A percentile compares a stretch with the other conserved stretches of the same genome.
phyloP scores from a whole-genome alignment of 2,888 invertebrate species.

The Frankliniella intonsa region DNA sequence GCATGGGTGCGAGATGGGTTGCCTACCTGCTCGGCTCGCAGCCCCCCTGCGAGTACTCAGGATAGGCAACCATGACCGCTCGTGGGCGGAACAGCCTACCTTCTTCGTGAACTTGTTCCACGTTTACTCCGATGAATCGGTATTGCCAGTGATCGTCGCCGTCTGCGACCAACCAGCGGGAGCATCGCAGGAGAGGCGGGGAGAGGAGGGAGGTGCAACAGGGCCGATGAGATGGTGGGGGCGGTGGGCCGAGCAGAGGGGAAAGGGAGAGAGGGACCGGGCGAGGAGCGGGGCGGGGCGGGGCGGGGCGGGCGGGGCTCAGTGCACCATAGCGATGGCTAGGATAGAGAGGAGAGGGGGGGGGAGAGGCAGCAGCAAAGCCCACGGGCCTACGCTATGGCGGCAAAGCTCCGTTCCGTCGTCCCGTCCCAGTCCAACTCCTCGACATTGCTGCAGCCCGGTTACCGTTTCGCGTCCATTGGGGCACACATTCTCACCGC shows the following conservation, averaged over 20 bases:
- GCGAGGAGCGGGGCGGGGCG: background rate
- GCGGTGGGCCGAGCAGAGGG: background rate
- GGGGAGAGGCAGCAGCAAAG: background rate
- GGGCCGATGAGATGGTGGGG: background rate
- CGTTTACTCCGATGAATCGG: no score
- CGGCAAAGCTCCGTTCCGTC: background rate
- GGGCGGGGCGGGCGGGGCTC: no score
- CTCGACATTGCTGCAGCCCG: background rate
- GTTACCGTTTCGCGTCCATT: background rate
- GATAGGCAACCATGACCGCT: no score
- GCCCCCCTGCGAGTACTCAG: no score
- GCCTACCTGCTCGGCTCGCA: no score
- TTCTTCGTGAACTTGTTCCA: no score
- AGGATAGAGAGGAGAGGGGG: background rate
- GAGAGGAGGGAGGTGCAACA: background rate
- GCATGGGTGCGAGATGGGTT: no score
- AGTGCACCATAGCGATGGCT: background rate
- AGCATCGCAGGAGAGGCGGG: background rate
- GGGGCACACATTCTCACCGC: slow-evolving; percentile 22
- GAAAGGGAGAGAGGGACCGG: background rate
- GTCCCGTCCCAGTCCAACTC: background rate
- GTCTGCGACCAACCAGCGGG: background rate
- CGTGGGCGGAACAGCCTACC: no score
- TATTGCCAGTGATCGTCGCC: no score
- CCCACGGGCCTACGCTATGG: background rate